Conservation (phyloP, 2,888 invertebrate species). For the Tholera decimalis region DNA sequence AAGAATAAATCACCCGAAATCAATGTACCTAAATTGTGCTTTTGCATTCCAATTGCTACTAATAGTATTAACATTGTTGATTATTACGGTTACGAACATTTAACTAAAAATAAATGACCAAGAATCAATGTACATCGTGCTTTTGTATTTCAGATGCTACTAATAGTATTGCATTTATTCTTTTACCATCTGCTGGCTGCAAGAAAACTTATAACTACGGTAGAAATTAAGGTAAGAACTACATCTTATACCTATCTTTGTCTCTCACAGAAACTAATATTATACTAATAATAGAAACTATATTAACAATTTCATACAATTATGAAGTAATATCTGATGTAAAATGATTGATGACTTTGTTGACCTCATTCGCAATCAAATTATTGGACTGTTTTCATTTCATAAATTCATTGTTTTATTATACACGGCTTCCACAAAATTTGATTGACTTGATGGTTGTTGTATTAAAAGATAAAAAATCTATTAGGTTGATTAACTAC, state of each 20-base stretch:
- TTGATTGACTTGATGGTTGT: neutral
- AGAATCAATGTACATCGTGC: neutral
- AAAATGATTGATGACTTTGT: conserved; percentile 2
- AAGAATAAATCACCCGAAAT: no score
- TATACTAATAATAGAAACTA: no score
- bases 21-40: no score
- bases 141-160: conserved; percentile 21
- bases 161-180: conserved; percentile 26
- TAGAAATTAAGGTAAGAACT: conserved; percentile 6
- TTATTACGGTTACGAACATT: no score
- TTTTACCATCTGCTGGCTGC: conserved; percentile 12
- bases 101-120: no score
- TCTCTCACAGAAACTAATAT: neutral
- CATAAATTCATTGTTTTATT: no score
- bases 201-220: conserved; percentile 14
- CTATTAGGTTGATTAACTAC: no score
- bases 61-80: no score
- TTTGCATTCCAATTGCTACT: no score
- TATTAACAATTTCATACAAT: no score
- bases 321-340: conserved; percentile 1
- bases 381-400: neutral
- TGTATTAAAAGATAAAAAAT: no score
- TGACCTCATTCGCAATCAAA: neutral
- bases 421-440: neutral
- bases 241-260: neutral